Evolutionary conservation across 1,140 invertebrate species (phyloP), one percentile per base, ranked within the genome.

Genomic region (Heliconius hewitsoni): DNA sequence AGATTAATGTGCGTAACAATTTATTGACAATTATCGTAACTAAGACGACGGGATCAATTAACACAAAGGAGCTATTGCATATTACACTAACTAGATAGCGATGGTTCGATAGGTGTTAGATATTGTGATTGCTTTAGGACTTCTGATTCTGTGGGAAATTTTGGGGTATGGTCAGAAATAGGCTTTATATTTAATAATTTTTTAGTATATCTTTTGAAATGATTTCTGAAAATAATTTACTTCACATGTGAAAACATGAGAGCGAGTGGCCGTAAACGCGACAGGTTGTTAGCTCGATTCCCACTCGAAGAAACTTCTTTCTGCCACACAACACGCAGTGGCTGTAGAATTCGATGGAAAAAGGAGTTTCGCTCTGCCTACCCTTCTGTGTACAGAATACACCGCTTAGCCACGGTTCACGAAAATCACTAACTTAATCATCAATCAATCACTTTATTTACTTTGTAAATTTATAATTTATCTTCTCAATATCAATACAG

Each of bases 1-100:
- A 92, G 92, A 93, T 93, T 91, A 92, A 92, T 94, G 89, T 86
- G 82, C 87, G 86, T 86, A 89, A 92, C 92, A 92, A 93, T 94
- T 94, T 93, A 94, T 92, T 89, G 91, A 89, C 90, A 90, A 93
- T 94, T 93, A 94, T 89, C 88, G 90, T 90, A 88, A 89, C 88
- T 88, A 83, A 83, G 85, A 85, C 81, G 82, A 82, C 83, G 86
- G 86, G 90, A 94, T 92, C 91, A 91, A 94, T 94, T 94, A 93
- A 91, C 92, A 90, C 90, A 87, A 89, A 91, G 89, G 84, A 83
- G 84, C 86, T 89, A 92, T 91, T 89, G 90, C 90, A 92, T 93
- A 93, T 93, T 93, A 93, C 87, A 87, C 89, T 90, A 91, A 90
- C 88, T 84, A 78, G 82, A 86, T 85, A 85, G 83, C 79, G 83